Base-by-base conservation (phyloP, 2,888 invertebrate genomes). In the Xylota segnis region DNA sequence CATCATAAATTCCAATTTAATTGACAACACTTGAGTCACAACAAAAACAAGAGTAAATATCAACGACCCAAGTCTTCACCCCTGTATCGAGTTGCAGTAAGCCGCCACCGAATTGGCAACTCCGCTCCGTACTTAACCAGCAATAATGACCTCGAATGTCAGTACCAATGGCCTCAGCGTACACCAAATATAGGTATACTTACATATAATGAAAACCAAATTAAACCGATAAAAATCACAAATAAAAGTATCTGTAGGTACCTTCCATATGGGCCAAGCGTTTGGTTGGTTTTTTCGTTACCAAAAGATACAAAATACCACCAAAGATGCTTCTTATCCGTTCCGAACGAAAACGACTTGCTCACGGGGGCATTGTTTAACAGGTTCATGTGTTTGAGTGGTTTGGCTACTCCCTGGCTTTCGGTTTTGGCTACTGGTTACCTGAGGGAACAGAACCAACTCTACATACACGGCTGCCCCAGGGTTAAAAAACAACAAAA, bases 371-470 rank as follows among this genome's bases (percentile, higher is more conserved):
- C 71, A 81, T 75, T 81, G 76, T 66, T 72, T 45, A 86, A 66
- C 81, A 86, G 81, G 81, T 86, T 81, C 66, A 76, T 76, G 66
- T 71, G 71, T 50, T 66, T 16, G 71, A 81, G 79, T 79, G 59
- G 65, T 81, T 79, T 71, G 63, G 50, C 70, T 83, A 76, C 76
- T 65, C 70, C 83, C 58, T 68, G 65, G 65, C 74, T 79, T 70
- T 81, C 63, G 34, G 56, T 75, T 75, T 79, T 43, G 66, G 81
- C 84, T 81, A 76, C 81, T 72, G 76, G 82, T 76, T 76, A 76
- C 82, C 65, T 71, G 56, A 56, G 70, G 68, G 56, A 59, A 71
- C 65, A 29, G 63, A 74, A 34, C 61, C 10, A 61, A 50, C 63
- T 56, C 50, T 40, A 32, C 66, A 40, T 58, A 76, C 76, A 52